A percentile compares a stretch with the other conserved stretches of the same genome.
These are phyloP conservation scores for Brachionus asplanchnoidis DNA, from an alignment of 1,140 invertebrate genomes.

Conservation along the genomic window DNA sequence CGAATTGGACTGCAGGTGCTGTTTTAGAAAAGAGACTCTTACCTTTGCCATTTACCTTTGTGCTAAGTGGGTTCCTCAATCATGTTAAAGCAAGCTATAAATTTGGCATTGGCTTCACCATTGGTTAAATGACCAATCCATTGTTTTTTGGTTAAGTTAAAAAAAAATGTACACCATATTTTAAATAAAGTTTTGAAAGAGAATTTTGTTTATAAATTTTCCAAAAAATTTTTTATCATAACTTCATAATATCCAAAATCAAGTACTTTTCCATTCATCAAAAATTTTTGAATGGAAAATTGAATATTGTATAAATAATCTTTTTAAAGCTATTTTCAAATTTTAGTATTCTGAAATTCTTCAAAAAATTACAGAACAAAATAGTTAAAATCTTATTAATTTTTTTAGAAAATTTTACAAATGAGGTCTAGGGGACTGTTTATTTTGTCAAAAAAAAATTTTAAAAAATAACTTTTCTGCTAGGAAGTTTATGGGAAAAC, in stretches of 20 bases:
- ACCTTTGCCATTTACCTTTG: constrained; percentile 80
- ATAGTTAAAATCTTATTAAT: too few species aligned
- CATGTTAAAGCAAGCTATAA: constrained; percentile 62
- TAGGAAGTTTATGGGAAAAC: too few species aligned
- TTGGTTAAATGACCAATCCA: constrained; percentile 47
- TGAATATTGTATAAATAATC: too few species aligned
- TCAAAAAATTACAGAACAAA: too few species aligned
- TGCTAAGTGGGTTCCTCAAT: constrained; percentile 84
- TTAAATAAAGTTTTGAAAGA: not conserved
- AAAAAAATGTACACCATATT: not conserved
- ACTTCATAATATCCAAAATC: not conserved
- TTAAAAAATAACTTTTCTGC: too few species aligned
- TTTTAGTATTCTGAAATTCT: too few species aligned
- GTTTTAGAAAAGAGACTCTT: constrained; percentile 84
- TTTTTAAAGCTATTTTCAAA: too few species aligned
- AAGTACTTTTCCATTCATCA: not conserved
- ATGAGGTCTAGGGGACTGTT: too few species aligned
- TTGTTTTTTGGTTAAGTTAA: not conserved
- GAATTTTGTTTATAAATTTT: not conserved
- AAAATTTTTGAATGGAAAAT: not conserved
- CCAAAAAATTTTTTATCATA: too few species aligned
- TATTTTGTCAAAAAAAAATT: too few species aligned
- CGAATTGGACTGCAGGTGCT: constrained; percentile 88
- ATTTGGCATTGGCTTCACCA: constrained; percentile 58
- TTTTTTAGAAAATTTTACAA: too few species aligned